Evolutionary conservation across 2,113 vertebrate genomes (phyloP), one percentile per base, ranked within the genome.

Genomic region (Laterallus jamaicensis): DNA sequence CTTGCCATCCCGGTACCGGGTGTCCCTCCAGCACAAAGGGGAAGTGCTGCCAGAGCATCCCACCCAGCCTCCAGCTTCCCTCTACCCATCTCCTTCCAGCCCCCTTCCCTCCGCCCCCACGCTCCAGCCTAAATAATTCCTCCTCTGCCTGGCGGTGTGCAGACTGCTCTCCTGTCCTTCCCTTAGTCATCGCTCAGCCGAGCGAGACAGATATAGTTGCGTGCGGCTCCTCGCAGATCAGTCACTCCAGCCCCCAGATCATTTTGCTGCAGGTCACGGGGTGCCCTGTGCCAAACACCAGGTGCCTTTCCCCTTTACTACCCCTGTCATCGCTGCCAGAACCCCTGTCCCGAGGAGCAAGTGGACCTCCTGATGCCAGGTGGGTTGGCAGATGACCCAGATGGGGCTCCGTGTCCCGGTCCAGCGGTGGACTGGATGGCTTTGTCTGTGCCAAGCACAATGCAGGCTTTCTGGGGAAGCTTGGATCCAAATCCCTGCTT

Each of bases 81-180:
- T 80, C 68, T 56, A 44, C 71, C 62, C 58, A 35, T 47, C 54
- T 67, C 62, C 21, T 74, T 88, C 50, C 77, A 94, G 76, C 64
- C 80, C 75, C 76, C n/a, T 54, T 82, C 50, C 15, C 60, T 66
- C 68, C 81, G 7, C 96, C 94, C 92, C 87, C 85, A 0, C 5
- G 0, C 63, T 92, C 93, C 87, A 96, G 92, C 88, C 93, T 86
- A 69, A 94, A 78, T 96, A 95, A 95, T 95, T 96, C 94, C 95
- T 96, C 93, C 95, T 92, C 95, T 96, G 95, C 95, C 86, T 92
- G 86, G 64, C 3, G 4, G 94, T 90, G 44, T 83, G 69, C 93
- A 96, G 95, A 68, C 95, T 96, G 85, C 88, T 96, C 92, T 75
- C 94, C 88, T 95, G 95, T 96, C 94, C 96, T 77, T 94, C 56